A percentile compares a stretch with the other conserved stretches of the same genome.
Evolutionary conservation across 35 echinoderm and acorn worm species (phyloP).

Genomic region (Apostichopus californicus): DNA sequence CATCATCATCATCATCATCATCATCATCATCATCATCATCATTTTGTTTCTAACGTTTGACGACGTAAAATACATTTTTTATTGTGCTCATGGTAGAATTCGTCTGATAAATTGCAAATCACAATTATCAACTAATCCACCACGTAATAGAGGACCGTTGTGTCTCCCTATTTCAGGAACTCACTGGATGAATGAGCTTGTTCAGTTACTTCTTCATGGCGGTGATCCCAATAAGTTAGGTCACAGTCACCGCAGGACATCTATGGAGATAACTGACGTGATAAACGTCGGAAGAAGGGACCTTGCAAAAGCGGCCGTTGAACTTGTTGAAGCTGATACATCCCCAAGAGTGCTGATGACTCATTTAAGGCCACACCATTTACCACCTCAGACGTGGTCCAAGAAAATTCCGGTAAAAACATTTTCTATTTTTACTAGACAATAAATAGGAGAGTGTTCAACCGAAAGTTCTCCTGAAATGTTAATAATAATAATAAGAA

Average conservation of each 20-base stretch:
- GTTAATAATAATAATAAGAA: no score
- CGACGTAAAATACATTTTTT: no score
- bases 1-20: no score
- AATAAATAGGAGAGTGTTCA: no score
- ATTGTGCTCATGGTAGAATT: no score
- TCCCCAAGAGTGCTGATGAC: constrained; percentile 5
- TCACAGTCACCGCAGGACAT: neutral
- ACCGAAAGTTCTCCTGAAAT: no score
- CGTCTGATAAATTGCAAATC: no score
- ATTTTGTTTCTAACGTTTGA: no score
- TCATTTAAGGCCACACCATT: neutral
- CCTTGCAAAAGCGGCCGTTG: neutral
- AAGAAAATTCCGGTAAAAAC: neutral
- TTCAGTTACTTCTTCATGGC: neutral
- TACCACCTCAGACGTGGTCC: neutral
- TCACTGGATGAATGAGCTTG: constrained; percentile 3
- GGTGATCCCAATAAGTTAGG: neutral
- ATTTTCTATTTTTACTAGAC: neutral
- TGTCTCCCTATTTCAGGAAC: neutral
- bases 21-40: no score
- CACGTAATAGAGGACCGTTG: no score
- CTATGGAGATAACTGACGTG: neutral
- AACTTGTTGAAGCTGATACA: neutral
- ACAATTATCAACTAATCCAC: no score
- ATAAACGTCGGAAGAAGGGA: neutral